phyloP scores from a whole-genome alignment of 2,113 vertebrate species.

The Salvator merianae region DNA sequence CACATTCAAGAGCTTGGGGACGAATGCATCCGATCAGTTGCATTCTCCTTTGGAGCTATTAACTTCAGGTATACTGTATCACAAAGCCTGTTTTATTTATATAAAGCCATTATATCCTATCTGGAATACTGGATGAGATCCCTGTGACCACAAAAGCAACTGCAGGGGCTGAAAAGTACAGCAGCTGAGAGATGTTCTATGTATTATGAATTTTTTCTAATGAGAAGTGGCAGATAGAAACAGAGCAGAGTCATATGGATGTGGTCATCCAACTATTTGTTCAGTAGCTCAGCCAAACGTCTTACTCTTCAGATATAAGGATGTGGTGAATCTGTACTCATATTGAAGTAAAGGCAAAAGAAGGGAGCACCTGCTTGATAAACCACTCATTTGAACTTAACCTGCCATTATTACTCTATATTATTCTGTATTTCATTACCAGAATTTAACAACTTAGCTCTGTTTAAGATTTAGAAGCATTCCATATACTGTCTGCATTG shows the following conservation, averaged over 20 bases:
- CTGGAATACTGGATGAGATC: constrained; percentile 17
- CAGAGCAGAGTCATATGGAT: neutral
- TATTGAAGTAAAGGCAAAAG: neutral
- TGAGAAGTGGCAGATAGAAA: constrained; percentile 30
- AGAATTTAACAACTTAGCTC: no score
- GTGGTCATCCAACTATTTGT: constrained; percentile 1
- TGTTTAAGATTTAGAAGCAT: no score
- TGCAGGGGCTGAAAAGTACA: neutral
- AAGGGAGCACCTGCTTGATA: neutral
- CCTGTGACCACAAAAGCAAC: neutral
- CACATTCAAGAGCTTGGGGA: neutral
- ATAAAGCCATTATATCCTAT: neutral
- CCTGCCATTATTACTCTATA: no score
- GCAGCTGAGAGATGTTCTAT: neutral
- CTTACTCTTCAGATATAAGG: neutral
- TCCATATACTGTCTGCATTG: no score
- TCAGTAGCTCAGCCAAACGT: neutral
- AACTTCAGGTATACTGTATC: neutral
- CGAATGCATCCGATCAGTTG: constrained; percentile 1
- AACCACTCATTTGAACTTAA: neutral
- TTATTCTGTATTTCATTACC: no score
- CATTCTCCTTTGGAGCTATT: constrained; percentile 8
- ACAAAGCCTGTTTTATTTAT: neutral
- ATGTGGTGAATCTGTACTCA: neutral
- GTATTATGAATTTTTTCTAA: constrained; percentile 4